These are phyloP conservation scores for Troides aeacus DNA, from an alignment of 2,888 invertebrate genomes.

Conservation along the genomic window DNA sequence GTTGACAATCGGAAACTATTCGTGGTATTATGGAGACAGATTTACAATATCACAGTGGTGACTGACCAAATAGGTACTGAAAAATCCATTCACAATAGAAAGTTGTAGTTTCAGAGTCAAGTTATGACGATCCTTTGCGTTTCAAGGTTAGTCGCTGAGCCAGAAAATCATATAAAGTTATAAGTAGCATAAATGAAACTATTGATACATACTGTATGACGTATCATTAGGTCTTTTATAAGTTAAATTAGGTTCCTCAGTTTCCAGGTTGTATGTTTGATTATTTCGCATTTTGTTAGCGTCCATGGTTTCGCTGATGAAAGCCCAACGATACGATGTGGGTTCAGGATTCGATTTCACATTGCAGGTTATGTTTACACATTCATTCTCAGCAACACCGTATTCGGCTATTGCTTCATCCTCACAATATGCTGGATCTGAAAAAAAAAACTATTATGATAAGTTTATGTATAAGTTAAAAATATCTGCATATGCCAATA, in stretches of 20 bases:
- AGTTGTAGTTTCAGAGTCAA: too few relatives aligned
- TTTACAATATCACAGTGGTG: too few relatives aligned
- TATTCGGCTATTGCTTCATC: constrained; percentile 55
- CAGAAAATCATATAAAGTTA: too few relatives aligned
- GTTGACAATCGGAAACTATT: too few relatives aligned
- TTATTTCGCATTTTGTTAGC: constrained; percentile 41
- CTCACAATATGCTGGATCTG: constrained; percentile 66
- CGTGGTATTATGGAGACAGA: too few relatives aligned
- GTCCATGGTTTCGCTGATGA: constrained; percentile 54
- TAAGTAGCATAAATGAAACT: neutral
- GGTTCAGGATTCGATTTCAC: constrained; percentile 60
- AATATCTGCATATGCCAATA: neutral
- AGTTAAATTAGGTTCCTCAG: constrained; percentile 47
- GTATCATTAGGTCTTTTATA: constrained; percentile 60
- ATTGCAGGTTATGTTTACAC: constrained; percentile 63
- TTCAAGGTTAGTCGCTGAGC: too few relatives aligned
- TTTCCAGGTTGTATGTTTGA: constrained; percentile 48
- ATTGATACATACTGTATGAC: constrained; percentile 52
- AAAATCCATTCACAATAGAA: too few relatives aligned
- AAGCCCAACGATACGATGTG: constrained; percentile 57
- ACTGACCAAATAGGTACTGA: too few relatives aligned
- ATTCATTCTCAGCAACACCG: constrained; percentile 59
- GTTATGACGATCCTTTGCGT: too few relatives aligned
- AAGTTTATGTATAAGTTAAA: too few relatives aligned
- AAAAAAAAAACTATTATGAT: neutral